These are phyloP conservation scores for Melolontha melolontha DNA, from an alignment of 2,888 invertebrate species.

Conservation along the genomic window DNA sequence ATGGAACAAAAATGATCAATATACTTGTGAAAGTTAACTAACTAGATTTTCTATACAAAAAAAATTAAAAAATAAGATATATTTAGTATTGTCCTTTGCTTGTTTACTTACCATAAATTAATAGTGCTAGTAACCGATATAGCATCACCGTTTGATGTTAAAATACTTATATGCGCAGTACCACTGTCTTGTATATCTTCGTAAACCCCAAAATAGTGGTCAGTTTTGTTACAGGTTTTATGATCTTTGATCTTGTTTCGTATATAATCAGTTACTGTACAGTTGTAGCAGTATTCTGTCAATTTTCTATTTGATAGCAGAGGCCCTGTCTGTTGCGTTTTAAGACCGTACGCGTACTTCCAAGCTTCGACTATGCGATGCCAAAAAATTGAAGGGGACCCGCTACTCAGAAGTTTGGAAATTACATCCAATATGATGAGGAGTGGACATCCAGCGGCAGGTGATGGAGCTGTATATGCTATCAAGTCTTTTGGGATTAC, in stretches of 20 bases:
- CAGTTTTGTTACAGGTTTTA: slow-evolving; percentile 31
- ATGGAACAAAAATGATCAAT: no score
- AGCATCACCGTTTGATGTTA: slow-evolving; percentile 89
- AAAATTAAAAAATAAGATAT: no score
- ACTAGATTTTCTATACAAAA: no score
- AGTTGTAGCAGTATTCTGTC: slow-evolving; percentile 39
- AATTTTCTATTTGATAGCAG: slow-evolving; percentile 19
- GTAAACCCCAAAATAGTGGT: slow-evolving; percentile 49
- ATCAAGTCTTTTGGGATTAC: slow-evolving; percentile 71
- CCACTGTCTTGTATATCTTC: slow-evolving; percentile 43
- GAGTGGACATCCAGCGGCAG: slow-evolving; percentile 82
- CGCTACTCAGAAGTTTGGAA: slow-evolving; percentile 67
- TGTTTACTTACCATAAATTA: slow-evolving; percentile 58
- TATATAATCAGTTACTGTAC: slow-evolving; percentile 38
- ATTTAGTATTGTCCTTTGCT: no score
- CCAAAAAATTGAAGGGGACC: slow-evolving; percentile 64
- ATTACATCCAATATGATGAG: slow-evolving; percentile 83
- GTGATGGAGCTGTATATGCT: slow-evolving; percentile 80
- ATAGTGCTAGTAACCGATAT: slow-evolving; percentile 89
- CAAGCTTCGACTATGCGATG: slow-evolving; percentile 88
- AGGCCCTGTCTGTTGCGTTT: slow-evolving; percentile 83
- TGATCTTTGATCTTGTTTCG: slow-evolving; percentile 38
- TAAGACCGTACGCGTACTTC: slow-evolving; percentile 89
- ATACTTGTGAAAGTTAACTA: no score
- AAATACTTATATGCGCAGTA: slow-evolving; percentile 89